Evolutionary conservation across 2,113 vertebrate genomes (phyloP).

Genomic region (Clarias magur): DNA sequence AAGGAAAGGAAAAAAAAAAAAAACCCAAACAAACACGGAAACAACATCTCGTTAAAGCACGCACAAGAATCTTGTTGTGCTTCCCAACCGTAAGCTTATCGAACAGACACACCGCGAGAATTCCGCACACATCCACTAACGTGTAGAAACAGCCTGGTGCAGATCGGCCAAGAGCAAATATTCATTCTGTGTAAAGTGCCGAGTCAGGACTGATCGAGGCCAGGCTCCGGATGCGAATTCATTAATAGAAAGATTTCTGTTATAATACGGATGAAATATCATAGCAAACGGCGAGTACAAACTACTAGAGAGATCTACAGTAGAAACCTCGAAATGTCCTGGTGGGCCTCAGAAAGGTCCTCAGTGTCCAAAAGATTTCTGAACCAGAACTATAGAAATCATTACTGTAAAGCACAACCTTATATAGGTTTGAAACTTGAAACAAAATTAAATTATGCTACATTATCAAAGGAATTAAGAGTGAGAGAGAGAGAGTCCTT

Average conservation of each 20-base stretch:
- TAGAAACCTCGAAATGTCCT: constrained; percentile 25
- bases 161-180: constrained; percentile 6
- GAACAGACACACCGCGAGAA: not conserved
- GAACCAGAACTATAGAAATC: constrained; percentile 20
- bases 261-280: not conserved
- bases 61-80: not conserved
- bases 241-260: not conserved
- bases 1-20: not conserved
- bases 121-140: constrained; percentile 17
- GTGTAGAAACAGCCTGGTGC: not conserved
- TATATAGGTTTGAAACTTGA: constrained; percentile 58
- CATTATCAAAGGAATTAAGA: constrained; percentile 53
- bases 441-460: constrained; percentile 72
- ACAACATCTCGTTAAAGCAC: not conserved
- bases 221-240: not conserved
- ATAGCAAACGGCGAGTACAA: constrained; percentile 18
- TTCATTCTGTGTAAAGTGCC: constrained; percentile 4
- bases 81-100: constrained; percentile 10
- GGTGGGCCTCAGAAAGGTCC: not conserved
- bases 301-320: constrained; percentile 26
- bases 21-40: not conserved
- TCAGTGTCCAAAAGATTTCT: constrained; percentile 7
- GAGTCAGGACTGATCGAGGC: constrained; percentile 1
- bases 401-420: constrained; percentile 60
- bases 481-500: constrained; percentile 18